Evolutionary conservation across 2,113 vertebrate species (phyloP), one percentile per base, ranked within the genome.

Genomic region (Prinia subflava): DNA sequence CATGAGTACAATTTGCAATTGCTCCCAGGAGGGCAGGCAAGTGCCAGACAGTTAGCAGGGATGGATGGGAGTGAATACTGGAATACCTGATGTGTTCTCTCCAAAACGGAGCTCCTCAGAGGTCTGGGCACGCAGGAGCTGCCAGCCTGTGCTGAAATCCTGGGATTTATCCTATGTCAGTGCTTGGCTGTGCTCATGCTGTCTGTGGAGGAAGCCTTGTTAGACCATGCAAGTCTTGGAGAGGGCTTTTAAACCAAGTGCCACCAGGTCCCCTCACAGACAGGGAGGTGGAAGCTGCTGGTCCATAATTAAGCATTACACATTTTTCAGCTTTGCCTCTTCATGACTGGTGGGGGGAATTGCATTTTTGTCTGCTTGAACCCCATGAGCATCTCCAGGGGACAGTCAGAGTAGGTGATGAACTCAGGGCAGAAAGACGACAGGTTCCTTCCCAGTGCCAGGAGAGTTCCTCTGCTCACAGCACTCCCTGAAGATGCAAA

Each of bases 1-100:
- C 21, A 1, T 6, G 56, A 81, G 46, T 79, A 60, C 74, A 7
- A 17, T 56, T 92, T 94, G 57, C 74, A 74, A 27, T 88, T 60
- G 69, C 76, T 95, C 93, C 89, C 74, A 12, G 73, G 89, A 93
- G 83, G 76, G 56, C 74, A 60, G 89, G 44, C 28, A 50, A 92
- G 84, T 85, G 70, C 89, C 88, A 55, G 30, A 87, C 88, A 9
- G 81, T 90, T 79, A 56, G 65, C 77, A 85, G 82, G 79, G 64
- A 46, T 53, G 23, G 60, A 35, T 37, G 52, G 21, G n/a, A 62
- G 64, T 20, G 50, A 52, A 33, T 55, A 4, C 56, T 67, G 60
- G 39, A 74, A 35, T 82, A 63, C 64, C 70, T 59, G 57, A 73
- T 74, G 42, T 71, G 49, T 73, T 87, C 53, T 63, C 46, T 65